phyloP scores from a whole-genome alignment of 2,797 vertebrate genomes.

The Caiman crocodilus region DNA sequence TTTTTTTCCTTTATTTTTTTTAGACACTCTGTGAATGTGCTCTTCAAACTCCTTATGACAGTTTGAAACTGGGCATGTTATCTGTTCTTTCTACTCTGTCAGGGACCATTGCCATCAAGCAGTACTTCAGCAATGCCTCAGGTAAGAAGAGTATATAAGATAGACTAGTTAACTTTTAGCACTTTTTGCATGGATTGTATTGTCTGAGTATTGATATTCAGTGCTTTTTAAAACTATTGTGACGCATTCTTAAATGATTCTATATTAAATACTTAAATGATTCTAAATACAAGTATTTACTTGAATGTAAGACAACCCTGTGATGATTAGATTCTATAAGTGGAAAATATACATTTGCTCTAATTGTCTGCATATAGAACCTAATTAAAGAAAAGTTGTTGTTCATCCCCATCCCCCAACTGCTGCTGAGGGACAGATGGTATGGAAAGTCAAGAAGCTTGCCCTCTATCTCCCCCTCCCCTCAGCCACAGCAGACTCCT shows the following conservation, averaged over 20 bases:
- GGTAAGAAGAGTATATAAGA: slow-evolving; percentile 78
- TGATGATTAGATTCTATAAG: too few relatives aligned
- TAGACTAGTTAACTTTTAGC: neutral
- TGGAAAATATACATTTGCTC: too few relatives aligned
- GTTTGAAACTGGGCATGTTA: slow-evolving; percentile 94
- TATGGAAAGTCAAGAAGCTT: too few relatives aligned
- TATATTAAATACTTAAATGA: neutral
- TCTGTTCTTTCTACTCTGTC: slow-evolving; percentile 94
- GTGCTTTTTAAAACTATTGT: neutral
- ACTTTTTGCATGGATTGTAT: neutral
- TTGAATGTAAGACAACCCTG: neutral
- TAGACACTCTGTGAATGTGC: slow-evolving; percentile 96
- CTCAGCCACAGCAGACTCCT: too few relatives aligned
- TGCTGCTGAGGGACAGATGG: too few relatives aligned
- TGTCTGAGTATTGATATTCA: neutral
- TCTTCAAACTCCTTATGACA: slow-evolving; percentile 92
- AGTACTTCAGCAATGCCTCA: slow-evolving; percentile 89
- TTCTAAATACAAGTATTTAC: neutral
- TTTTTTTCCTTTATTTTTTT: neutral
- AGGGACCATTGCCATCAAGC: slow-evolving; percentile 94
- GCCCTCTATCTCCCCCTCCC: too few relatives aligned
- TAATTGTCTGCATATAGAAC: too few relatives aligned
- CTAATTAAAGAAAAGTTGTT: too few relatives aligned
- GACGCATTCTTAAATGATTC: neutral
- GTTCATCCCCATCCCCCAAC: too few relatives aligned